phyloP scores from a whole-genome alignment of 2,113 vertebrate species.

The Phrynosoma blainvillii region DNA sequence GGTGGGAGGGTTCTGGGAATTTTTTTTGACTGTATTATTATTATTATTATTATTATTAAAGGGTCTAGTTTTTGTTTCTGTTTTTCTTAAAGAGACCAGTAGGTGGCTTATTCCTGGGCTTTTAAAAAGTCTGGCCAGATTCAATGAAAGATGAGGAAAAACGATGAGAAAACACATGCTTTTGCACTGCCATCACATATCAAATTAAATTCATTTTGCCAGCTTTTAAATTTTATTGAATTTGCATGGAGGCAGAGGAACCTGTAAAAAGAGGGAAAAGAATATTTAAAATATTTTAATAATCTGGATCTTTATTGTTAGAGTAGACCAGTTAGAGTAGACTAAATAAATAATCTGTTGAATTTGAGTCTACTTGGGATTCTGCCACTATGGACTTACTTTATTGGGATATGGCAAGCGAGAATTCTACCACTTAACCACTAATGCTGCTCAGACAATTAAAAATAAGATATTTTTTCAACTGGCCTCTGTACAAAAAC shows the following conservation, averaged over 20 bases:
- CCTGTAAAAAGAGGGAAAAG: not conserved
- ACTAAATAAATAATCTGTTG: too few relatives aligned
- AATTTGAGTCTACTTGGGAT: too few relatives aligned
- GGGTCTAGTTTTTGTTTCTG: too few relatives aligned
- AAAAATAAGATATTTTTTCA: too few relatives aligned
- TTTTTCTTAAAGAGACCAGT: not conserved
- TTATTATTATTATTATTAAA: too few relatives aligned
- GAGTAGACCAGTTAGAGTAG: not conserved
- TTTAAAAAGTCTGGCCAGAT: not conserved
- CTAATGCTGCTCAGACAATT: too few relatives aligned
- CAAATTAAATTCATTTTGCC: not conserved
- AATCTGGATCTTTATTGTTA: not conserved
- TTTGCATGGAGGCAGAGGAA: not conserved
- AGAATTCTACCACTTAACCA: too few relatives aligned
- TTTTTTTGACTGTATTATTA: too few relatives aligned
- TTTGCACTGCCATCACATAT: not conserved
- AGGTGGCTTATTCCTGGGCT: not conserved
- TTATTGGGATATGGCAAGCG: too few relatives aligned
- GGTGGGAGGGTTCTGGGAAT: too few relatives aligned
- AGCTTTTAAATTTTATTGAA: not conserved
- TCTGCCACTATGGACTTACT: too few relatives aligned
- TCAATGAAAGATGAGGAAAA: not conserved
- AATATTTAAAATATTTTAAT: not conserved
- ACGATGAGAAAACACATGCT: not conserved
- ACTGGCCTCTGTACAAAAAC: too few relatives aligned